phyloP scores from a whole-genome alignment of 2,113 vertebrate genomes.

The Passer domesticus region DNA sequence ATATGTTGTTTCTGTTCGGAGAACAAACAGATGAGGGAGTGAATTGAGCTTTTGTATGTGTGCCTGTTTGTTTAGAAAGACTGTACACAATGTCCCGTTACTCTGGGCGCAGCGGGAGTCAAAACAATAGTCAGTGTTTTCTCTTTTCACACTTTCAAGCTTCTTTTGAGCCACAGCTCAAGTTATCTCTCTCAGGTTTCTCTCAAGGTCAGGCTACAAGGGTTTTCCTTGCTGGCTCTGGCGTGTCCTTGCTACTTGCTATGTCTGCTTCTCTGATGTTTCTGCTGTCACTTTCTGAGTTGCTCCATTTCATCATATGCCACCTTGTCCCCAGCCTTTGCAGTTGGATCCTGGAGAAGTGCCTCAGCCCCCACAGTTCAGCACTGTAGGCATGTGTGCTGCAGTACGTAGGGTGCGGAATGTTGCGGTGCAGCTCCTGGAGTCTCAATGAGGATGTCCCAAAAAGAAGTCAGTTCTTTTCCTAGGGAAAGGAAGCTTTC shows the following conservation, averaged over 20 bases:
- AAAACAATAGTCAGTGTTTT: slow-evolving; percentile 29
- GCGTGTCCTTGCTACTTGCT: background rate
- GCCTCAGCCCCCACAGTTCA: background rate
- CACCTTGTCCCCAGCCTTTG: background rate
- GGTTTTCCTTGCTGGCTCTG: background rate
- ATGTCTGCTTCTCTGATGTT: slow-evolving; percentile 28
- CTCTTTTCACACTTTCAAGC: background rate
- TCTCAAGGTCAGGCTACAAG: slow-evolving; percentile 17
- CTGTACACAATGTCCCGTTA: background rate
- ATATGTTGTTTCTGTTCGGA: slow-evolving; percentile 4
- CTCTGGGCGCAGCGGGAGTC: background rate
- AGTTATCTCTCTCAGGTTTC: background rate
- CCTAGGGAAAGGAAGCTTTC: background rate
- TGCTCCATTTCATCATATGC: background rate
- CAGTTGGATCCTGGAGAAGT: background rate
- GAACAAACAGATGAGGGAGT: background rate
- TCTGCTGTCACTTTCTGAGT: slow-evolving; percentile 38
- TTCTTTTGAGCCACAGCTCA: background rate
- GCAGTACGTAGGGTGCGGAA: fast-evolving
- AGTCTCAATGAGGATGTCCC: background rate
- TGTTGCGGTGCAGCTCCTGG: background rate
- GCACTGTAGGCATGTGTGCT: background rate
- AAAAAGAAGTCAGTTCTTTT: background rate
- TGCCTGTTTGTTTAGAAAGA: slow-evolving; percentile 41
- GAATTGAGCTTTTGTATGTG: background rate